A percentile compares a stretch with the other conserved stretches of the same genome.
Conservation (phyloP, 2,797 vertebrate genomes). For the Macrochelys suwanniensis region DNA sequence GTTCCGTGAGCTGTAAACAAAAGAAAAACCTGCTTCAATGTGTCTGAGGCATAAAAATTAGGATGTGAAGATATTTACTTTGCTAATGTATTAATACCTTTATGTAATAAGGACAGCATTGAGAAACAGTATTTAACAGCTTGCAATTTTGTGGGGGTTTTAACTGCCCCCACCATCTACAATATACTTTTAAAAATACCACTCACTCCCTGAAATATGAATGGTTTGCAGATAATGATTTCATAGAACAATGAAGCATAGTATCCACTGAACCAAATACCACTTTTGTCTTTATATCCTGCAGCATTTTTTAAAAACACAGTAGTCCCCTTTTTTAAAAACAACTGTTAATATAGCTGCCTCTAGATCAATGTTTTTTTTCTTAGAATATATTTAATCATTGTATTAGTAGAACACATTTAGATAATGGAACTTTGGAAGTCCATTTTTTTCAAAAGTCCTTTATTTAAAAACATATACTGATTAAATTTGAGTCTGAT, state of each 20-base stretch:
- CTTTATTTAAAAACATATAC: neutral
- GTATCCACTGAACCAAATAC: neutral
- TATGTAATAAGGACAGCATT: neutral
- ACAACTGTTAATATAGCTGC: neutral
- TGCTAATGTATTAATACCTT: fast-evolving
- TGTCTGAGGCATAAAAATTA: neutral
- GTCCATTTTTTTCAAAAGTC: neutral
- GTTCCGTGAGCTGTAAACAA: neutral
- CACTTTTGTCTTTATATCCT: neutral
- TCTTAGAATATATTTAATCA: neutral
- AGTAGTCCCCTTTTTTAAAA: neutral
- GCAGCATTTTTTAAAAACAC: neutral
- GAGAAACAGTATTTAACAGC: neutral
- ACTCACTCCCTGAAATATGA: neutral
- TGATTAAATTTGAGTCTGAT: neutral
- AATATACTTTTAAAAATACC: neutral
- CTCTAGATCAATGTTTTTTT: neutral
- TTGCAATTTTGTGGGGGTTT: neutral
- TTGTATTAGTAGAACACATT: neutral
- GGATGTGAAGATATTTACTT: neutral
- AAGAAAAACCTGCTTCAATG: slow-evolving; percentile 8
- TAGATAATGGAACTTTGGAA: neutral
- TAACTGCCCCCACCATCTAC: neutral
- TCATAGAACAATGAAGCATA: neutral
- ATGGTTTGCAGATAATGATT: neutral